These are phyloP conservation scores for Romanogobio albipinnatus DNA, from an alignment of 2,113 vertebrate genomes.

Conservation along the genomic window DNA sequence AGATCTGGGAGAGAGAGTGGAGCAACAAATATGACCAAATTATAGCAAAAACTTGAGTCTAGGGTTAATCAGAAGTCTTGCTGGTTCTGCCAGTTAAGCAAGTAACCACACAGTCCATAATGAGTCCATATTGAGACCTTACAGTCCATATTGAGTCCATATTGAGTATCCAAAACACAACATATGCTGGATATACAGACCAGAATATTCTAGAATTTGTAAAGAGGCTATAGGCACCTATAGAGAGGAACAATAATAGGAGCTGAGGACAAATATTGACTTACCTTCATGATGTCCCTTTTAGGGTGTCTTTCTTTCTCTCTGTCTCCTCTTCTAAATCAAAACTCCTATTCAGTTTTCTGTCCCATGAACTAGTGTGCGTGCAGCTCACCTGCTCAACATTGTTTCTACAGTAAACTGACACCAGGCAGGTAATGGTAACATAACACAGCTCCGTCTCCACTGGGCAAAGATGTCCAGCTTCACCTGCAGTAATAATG, in stretches of 20 bases:
- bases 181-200: neutral
- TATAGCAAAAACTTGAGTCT: neutral
- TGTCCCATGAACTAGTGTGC: neutral
- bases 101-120: neutral
- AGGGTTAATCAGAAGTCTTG: neutral
- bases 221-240: neutral
- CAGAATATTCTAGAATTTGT: conserved; percentile 9
- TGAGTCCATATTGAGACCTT: neutral
- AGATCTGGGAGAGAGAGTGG: conserved; percentile 67
- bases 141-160: too few species aligned
- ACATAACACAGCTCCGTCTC: conserved; percentile 23
- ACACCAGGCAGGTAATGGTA: conserved; percentile 40
- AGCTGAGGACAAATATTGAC: neutral
- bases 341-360: neutral
- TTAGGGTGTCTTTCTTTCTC: neutral
- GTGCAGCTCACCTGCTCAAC: conserved; percentile 19
- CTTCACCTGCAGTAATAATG: conserved; percentile 41
- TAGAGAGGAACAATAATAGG: neutral
- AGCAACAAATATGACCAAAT: neutral
- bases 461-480: conserved; percentile 21
- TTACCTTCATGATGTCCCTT: conserved; percentile 53
- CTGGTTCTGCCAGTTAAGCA: neutral
- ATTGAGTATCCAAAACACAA: neutral
- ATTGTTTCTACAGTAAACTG: conserved; percentile 44
- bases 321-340: neutral